Base-by-base conservation (phyloP, 2,888 invertebrate genomes). In the Melanargia galathea region DNA sequence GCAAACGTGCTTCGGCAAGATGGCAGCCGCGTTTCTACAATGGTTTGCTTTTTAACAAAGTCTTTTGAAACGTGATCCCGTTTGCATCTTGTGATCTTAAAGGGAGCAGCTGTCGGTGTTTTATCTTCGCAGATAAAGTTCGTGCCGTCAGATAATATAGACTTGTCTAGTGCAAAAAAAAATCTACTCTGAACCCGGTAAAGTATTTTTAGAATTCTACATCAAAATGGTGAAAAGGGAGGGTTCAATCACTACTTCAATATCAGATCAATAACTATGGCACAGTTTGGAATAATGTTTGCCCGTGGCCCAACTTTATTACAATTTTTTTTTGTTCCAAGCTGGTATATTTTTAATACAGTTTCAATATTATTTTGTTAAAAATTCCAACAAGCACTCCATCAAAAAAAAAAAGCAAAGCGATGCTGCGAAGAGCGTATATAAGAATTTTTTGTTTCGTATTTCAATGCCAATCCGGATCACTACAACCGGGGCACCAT, bases 21-120 rank as follows among this genome's bases (percentile, higher is more conserved):
- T 5, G 51, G 51, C 10, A 16, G 18, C 24, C 26, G 16, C 51
- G 18, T 30, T 51, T 30, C 51, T 18, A 33, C n/a, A 51, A 30
- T 8, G 30, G 11, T 33, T 33, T 30, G 11, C 51, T 51, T 51
- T 51, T 51, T 33, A 51, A 33, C 51, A 16, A 30, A 51, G 51
- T 33, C 51, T 51, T 51, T 51, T 51, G 51, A 51, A 51, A 51
- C 18, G 51, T 51, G 51, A 51, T 51, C 26, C 51, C 51, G 51
- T 51, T 51, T 51, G 51, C n/a, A n/a, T n/a, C n/a, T n/a, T n/a
- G n/a, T n/a, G n/a, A n/a, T 33, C 51, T 33, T 33, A 51, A 33
- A 51, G 49, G 51, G 33, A 30, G 30, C 16, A 51, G 51, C 51
- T 51, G 51, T 51, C 51, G 51, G 51, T 51, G 33, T 51, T 33